Base-by-base conservation (phyloP, 1,140 invertebrate species). In the Drosophila orena region DNA sequence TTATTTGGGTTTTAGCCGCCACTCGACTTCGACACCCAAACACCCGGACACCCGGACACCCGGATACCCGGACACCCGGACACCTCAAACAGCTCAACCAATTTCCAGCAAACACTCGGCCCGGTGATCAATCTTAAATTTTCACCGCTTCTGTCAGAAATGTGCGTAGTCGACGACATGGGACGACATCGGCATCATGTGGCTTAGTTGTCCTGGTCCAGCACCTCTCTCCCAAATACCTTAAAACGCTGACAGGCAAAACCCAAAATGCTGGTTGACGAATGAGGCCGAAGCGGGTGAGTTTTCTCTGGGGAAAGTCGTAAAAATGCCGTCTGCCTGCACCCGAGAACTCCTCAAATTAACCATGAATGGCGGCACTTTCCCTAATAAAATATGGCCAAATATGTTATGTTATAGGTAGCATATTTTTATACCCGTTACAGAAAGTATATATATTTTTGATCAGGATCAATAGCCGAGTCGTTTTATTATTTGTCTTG, bases 111-210 rank as follows among this genome's bases (percentile, higher is more conserved):
- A 83, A 90, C 85, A 86, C 81, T 89, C 68, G 73, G 53, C 62
- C 35, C 37, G 90, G 90, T 91, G 90, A 91, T 91, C 90, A 91
- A 91, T 91, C 90, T 91, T 88, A 84, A 91, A 91, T 91, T 91
- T 91, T 91, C 90, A 91, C 85, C 90, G 83, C 85, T 90, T 88
- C 90, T 91, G 90, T 91, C 90, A 91, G 79, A 86, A 91, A 68
- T 86, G 79, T 88, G 66, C 84, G 79, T 78, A 75, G 78, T 52
- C 69, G 81, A 88, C 81, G 81, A 86, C 81, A 86, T 65, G 75
- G 79, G 83, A 70, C 49, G 78, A 69, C 64, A 66, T 55, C 10
- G 69, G 69, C 77, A 81, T 80, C 81, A 88, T 78, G 78, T 81
- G 81, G 81, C 61, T 81, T 64, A 74, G 58, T 43, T 62, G 61